Base-by-base conservation (phyloP, 2,888 invertebrate species). In the Ophion slaviceki region DNA sequence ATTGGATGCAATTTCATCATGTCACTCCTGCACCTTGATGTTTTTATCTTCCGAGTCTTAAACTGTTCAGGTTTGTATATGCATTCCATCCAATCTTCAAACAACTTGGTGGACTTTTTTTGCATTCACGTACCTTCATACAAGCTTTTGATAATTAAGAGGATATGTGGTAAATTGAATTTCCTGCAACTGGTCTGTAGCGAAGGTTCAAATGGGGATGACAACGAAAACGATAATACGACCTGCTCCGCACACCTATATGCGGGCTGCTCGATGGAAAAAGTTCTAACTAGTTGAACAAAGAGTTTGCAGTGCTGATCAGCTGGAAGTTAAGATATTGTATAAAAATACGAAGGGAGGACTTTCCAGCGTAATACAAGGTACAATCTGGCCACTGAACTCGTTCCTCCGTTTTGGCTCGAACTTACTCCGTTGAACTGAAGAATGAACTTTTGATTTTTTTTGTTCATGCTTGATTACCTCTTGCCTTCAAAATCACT, bases 261-360 rank as follows among this genome's bases (percentile, higher is more conserved):
- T 66, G 24, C 62, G 20, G 36, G 53, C 57, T 47, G 80, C 87
- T 86, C 87, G 88, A 90, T 90, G 90, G 89, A 91, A 90, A 91
- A 91, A 91, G 89, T 91, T 90, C 88, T 86, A 90, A 91, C 88
- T 88, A 90, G 89, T 89, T 91, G 87, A 78, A 79, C 64, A 80
- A 87, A 76, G 53, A 90, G 88, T 85, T 85, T 87, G 82, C 83
- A 82, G 83, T 76, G 85, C 75, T 68, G 82, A 78, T 71, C 81
- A 79, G 74, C 45, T 70, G 71, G 36, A 78, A 59, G 78, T 40
- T 62, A 64, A 24, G 57, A 45, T 17, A 53, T 17, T 10, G n/a
- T 64, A 53, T 11, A 24, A n/a, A 57, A 32, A n/a, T 47, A 57
- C 45, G 70, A 68, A 10, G 68, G 62, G 17, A 57, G 78, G 53